Evolutionary conservation across 37 sponge, comb jelly and placozoan species (phyloP), one percentile per base, ranked within the genome.

Genomic region (Crambe crambe): DNA sequence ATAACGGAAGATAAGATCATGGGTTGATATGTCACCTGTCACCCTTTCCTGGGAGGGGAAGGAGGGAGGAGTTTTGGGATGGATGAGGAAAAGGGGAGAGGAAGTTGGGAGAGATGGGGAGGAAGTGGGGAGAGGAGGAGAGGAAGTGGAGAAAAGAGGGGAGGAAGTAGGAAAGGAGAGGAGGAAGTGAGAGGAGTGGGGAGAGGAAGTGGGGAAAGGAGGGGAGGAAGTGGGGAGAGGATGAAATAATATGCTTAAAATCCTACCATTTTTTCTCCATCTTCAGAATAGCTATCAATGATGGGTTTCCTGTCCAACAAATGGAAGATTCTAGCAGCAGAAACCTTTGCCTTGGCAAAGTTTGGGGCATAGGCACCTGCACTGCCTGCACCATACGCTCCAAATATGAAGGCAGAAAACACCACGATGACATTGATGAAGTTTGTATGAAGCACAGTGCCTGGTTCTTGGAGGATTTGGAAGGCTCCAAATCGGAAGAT

Each of bases 341-440:
- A 86, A 37, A 81, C 68, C 37, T 70, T 83, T 22, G 95, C 95
- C 73, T 90, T 91, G 54, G 88, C 72, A 38, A 87, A 91, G 63
- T 94, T 87, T 5, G 95, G 92, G 8, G 86, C 92, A 80, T 90
- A 91, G 35, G 92, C 80, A 1, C 83, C 70, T 35, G 89, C 92
- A 63, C 91, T 89, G 3, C 92, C 92, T 30, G 82, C 89, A 23
- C 83, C 75, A 39, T 71, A 21, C 4, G 89, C 92, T n/a, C 95
- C 85, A 84, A 91, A 91, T 10, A 94, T 47, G 17, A 94, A 75
- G 57, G 95, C 95, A 75, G 65, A 54, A 58, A 94, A 88, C 15
- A 81, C 92, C 2, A 87, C 79, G 71, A 75, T 87, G 23, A 87
- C 62, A n/a, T 86, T 79, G 3, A 41, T 51, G 75, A 87, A 93